Conservation (phyloP, 2,888 invertebrate genomes). For the Catocala sponsa region DNA sequence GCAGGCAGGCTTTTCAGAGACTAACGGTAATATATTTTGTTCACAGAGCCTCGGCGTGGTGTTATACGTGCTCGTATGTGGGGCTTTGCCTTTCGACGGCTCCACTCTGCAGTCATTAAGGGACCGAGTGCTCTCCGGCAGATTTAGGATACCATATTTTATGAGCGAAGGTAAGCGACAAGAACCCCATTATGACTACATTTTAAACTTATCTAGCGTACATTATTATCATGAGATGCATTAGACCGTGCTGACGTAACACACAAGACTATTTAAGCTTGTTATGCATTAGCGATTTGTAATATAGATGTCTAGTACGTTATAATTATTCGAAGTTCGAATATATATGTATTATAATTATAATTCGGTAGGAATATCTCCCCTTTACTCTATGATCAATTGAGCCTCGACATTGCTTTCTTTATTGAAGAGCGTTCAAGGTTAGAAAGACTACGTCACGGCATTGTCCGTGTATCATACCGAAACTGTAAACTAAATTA, state of each 20-base stretch:
- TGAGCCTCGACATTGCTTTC: conserved; percentile 39
- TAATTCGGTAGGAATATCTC: conserved; percentile 3
- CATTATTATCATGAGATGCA: conserved; percentile 7
- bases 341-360: too few relatives aligned
- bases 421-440: conserved; percentile 41
- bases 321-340: too few relatives aligned
- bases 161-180: conserved; percentile 96
- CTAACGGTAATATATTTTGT: conserved; percentile 36
- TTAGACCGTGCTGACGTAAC: conserved; percentile 1
- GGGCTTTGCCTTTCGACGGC: conserved; percentile 98
- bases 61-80: conserved; percentile 98
- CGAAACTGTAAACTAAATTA: conserved; percentile 48
- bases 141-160: conserved; percentile 98
- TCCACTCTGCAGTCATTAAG: conserved; percentile 96
- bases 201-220: conserved; percentile 32
- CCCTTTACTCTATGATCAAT: conserved; percentile 14
- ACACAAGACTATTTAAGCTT: background rate
- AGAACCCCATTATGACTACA: conserved; percentile 32
- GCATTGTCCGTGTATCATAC: conserved; percentile 41
- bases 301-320: background rate
- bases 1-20: conserved; percentile 1
- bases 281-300: background rate
- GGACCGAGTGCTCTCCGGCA: conserved; percentile 97
- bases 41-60: conserved; percentile 98
- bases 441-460: conserved; percentile 42